A percentile compares a stretch with the other conserved stretches of the same genome.
These are phyloP conservation scores for Origma solitaria DNA, from an alignment of 2,113 vertebrate genomes.

Conservation along the genomic window DNA sequence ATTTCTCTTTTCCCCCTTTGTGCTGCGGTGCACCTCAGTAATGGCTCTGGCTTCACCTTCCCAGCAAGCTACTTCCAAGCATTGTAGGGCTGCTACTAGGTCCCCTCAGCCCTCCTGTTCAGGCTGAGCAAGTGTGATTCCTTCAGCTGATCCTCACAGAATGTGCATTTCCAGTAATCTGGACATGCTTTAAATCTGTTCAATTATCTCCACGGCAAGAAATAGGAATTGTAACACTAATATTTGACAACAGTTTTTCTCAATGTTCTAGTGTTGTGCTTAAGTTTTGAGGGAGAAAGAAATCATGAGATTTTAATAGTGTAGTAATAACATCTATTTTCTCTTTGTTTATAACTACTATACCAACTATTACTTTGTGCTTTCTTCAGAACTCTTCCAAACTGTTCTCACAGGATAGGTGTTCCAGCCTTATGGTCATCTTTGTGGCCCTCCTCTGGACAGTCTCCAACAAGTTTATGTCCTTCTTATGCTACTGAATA, in stretches of 20 bases:
- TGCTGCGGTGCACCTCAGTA: not conserved
- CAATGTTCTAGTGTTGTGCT: not conserved
- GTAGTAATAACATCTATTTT: not conserved
- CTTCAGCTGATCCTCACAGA: not conserved
- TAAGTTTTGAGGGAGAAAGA: not conserved
- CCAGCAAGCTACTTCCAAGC: not conserved
- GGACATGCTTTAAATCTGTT: not conserved
- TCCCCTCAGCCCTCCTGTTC: not conserved
- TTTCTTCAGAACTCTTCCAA: not conserved
- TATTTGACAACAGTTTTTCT: not conserved
- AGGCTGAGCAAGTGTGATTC: fast-evolving
- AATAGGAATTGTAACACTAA: not conserved
- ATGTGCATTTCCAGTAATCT: not conserved
- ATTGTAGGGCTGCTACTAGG: not conserved
- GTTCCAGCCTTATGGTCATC: not conserved
- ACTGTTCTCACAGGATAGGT: not conserved
- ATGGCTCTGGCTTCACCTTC: not conserved
- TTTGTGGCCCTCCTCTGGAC: not conserved
- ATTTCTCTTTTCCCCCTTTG: not conserved
- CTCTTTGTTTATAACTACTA: not conserved
- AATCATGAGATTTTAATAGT: not conserved
- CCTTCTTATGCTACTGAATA: not conserved
- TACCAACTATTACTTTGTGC: not conserved
- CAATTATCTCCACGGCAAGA: not conserved
- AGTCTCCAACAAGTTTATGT: not conserved